Base-by-base conservation (phyloP, 2,113 vertebrate genomes). In the Origma solitaria region DNA sequence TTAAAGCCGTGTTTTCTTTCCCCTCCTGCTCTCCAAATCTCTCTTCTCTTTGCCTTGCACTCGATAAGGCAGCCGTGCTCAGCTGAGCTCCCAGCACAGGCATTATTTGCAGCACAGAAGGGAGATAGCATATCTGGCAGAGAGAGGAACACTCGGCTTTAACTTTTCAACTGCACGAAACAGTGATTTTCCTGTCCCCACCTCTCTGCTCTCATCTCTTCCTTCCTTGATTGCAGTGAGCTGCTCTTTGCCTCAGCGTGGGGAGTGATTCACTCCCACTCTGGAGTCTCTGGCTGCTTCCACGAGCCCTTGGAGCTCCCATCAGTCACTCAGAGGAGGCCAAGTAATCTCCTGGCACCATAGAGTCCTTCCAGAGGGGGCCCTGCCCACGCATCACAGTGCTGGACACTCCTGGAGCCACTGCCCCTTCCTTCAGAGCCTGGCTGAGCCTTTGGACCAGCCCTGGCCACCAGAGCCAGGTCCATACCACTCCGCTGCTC, bases 1-100 rank as follows among this genome's bases (percentile, higher is more conserved):
- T 95, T 96, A 93, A 88, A 96, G 72, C 65, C 0, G 3, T 94
- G 92, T 93, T 97, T 97, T 96, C 86, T 95, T 93, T 88, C 64
- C 72, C 72, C 82, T 93, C 51, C 61, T 83, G 80, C 82, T 92
- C 86, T 88, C 94, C 79, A 90, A 75, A 88, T 88, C 83, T 93
- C 2, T 94, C 86, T 90, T 66, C 88, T 83, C 90, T 81, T 82
- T 81, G 80, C 79, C 56, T 93, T 16, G 25, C 80, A 27, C 82
- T 88, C 10, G 56, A 92, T 92, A 92, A 97, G 85, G 9, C 90
- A 92, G 72, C 71, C 92, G 75, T 78, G 85, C 81, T 79, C 91
- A 3, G 50, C 90, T 56, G 60, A 38, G 82, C 90, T 96, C 91
- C 37, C 73, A 93, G 62, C 82, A 93, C 37, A 42, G 76, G 75